Evolutionary conservation across 2,888 invertebrate genomes (phyloP), one percentile per base, ranked within the genome.

Genomic region (Luffia ferchaultella): DNA sequence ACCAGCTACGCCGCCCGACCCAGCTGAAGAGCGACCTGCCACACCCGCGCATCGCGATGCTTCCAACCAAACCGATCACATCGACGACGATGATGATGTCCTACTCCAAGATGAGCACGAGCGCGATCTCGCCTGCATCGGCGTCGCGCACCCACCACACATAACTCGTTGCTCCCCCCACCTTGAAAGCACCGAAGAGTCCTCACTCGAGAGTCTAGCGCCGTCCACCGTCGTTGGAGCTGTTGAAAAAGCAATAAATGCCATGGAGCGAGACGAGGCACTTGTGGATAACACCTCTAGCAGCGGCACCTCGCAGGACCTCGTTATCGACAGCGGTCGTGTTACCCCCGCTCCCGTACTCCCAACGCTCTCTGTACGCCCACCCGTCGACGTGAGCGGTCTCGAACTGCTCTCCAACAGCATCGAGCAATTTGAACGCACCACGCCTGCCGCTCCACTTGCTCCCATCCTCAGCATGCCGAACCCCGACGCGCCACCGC

Each of bases 341-440:
- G 62, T 64, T 2, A 70, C 78, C 3, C 73, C 79, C 1, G 54
- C 71, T 2, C 60, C 63, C n/a, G 63, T 3, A 40, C 18, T 16
- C 12, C 40, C 59, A 1, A 52, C 58, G 16, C 62, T 62, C 41
- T 57, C 64, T 1, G 41, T 65, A 1, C 61, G 70, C 20, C 66
- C 68, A 1, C 67, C 70, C 16, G 89, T 92, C 1, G 93, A 94
- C 65, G 76, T 93, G 5, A 93, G 93, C 58, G 95, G 95, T 0
- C 73, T 95, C 30, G 93, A 95, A 66, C 72, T 95, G 42, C 70
- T 95, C 18, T 94, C 94, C 0, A 94, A 94, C 62, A 94, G 94
- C 65, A 93, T 95, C 53, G 93, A 91, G 51, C 92, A 93, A 60
- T 90, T 91, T 58, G 91, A 91, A 62, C 86, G 86, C 49, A 78